Evolutionary conservation across 2,888 invertebrate species (phyloP).

Genomic region (Tuberolachnus salignus): DNA sequence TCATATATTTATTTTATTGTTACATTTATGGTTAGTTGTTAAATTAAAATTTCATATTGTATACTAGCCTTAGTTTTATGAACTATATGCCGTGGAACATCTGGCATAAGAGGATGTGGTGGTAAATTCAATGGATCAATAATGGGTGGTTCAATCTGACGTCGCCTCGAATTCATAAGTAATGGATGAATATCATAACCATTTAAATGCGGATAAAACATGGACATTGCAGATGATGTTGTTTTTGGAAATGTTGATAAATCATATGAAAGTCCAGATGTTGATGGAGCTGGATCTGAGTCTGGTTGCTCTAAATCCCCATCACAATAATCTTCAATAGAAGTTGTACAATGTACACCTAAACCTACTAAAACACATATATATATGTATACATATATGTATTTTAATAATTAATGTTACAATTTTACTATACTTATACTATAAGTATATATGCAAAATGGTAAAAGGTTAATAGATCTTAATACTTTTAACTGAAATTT

Average conservation of each 20-base stretch:
- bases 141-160: slow-evolving; percentile 37
- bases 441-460: no score
- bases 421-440: no score
- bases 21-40: background rate
- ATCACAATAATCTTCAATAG: slow-evolving; percentile 48
- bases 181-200: slow-evolving; percentile 59
- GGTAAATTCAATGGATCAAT: slow-evolving; percentile 48
- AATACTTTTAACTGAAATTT: no score
- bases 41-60: background rate
- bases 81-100: slow-evolving; percentile 42
- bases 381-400: no score
- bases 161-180: slow-evolving; percentile 56
- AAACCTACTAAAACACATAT: slow-evolving; percentile 50
- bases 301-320: slow-evolving; percentile 51
- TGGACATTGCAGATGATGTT: slow-evolving; percentile 58
- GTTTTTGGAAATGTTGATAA: slow-evolving; percentile 58
- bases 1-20: background rate
- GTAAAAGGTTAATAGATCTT: no score
- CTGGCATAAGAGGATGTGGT: slow-evolving; percentile 52
- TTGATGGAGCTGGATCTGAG: slow-evolving; percentile 58
- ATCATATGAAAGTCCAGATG: slow-evolving; percentile 58
- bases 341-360: slow-evolving; percentile 58
- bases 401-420: no score
- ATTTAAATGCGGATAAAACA: slow-evolving; percentile 60
- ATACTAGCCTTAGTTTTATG: slow-evolving; percentile 48